Evolutionary conservation across 2,113 vertebrate species (phyloP).

Genomic region (Rhabdomys dilectus): DNA sequence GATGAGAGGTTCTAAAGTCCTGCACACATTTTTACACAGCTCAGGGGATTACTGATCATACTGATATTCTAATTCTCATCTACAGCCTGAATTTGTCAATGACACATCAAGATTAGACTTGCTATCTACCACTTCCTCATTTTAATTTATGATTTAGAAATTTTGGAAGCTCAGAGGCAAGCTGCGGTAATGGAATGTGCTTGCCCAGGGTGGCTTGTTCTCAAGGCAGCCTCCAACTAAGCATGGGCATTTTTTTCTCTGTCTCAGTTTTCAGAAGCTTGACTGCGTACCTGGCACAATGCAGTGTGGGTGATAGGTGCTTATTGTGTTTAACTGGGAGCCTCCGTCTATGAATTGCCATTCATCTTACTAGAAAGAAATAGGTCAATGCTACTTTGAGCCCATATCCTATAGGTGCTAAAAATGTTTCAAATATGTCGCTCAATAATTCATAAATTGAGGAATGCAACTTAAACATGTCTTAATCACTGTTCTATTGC

Average conservation of each 20-base stretch:
- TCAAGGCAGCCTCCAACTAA: neutral
- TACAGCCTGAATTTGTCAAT: slow-evolving; percentile 22
- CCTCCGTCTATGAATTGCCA: slow-evolving; percentile 59
- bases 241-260: neutral
- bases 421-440: neutral
- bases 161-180: slow-evolving; percentile 6
- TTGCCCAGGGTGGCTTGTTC: neutral
- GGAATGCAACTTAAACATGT: neutral
- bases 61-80: neutral
- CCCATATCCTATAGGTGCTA: neutral
- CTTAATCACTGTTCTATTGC: neutral
- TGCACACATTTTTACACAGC: neutral
- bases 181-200: neutral
- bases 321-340: slow-evolving; percentile 60
- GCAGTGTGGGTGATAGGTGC: slow-evolving; percentile 17
- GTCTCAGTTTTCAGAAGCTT: rapidly evolving
- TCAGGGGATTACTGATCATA: neutral
- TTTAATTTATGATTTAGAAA: neutral
- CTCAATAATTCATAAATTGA: neutral
- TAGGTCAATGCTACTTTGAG: neutral
- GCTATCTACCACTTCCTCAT: neutral
- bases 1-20: neutral
- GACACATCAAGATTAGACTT: neutral
- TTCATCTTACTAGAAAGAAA: slow-evolving; percentile 63
- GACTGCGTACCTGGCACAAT: neutral